Conservation (phyloP, 2,113 vertebrate genomes). For the Ciconia stormi region DNA sequence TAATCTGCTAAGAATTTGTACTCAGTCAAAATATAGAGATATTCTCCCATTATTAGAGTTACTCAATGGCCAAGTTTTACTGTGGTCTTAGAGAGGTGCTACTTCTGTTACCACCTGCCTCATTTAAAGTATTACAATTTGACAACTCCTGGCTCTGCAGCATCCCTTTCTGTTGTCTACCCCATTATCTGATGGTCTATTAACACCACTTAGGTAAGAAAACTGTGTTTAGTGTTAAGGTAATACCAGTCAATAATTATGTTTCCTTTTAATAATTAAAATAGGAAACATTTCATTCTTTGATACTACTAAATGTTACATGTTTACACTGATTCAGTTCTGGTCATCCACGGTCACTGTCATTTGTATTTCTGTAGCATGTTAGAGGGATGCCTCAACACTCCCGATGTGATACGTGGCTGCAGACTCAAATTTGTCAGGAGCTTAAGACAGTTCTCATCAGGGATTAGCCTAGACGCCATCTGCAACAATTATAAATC, state of each 20-base stretch:
- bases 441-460: not conserved
- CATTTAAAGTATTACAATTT: not conserved
- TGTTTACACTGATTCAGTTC: not conserved
- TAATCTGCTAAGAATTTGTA: not conserved
- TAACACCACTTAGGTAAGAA: not conserved
- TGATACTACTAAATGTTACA: not conserved
- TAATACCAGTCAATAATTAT: not conserved
- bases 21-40: not conserved
- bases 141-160: not conserved
- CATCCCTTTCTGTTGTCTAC: not conserved
- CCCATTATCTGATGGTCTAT: not conserved
- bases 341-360: not conserved
- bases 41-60: not conserved
- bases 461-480: not conserved
- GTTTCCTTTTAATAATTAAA: not conserved
- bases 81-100: not conserved
- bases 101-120: not conserved
- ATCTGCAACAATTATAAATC: constrained; percentile 46
- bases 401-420: not conserved
- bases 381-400: not conserved
- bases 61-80: not conserved
- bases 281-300: not conserved
- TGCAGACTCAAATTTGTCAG: constrained; percentile 1
- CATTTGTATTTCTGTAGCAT: not conserved
- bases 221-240: not conserved